A percentile compares a stretch with the other conserved stretches of the same genome.
phyloP scores from a whole-genome alignment of 2,888 invertebrate species.

The Oscheius onirici region DNA sequence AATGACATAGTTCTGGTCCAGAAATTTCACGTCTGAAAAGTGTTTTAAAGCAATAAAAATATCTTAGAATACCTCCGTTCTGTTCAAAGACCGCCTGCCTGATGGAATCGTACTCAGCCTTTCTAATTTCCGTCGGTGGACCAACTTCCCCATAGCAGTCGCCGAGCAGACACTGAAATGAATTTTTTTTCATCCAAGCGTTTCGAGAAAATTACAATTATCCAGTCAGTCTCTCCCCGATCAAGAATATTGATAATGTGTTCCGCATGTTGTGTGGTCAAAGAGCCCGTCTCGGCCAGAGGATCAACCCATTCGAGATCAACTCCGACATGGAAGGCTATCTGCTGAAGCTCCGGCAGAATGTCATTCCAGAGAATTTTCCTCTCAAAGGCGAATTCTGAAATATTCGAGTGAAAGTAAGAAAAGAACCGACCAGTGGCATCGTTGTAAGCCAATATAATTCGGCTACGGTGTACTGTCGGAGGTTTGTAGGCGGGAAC shows the following conservation, averaged over 20 bases:
- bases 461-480: slow-evolving; percentile 14
- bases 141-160: slow-evolving; percentile 73
- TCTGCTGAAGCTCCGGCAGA: slow-evolving; percentile 70
- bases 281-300: slow-evolving; percentile 39
- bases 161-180: slow-evolving; percentile 72
- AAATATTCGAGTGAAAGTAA: slow-evolving; percentile 18
- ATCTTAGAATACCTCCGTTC: slow-evolving; percentile 57
- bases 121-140: slow-evolving; percentile 72
- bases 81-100: slow-evolving; percentile 69
- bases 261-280: slow-evolving; percentile 39
- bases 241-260: slow-evolving; percentile 37
- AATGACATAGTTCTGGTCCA: slow-evolving; percentile 73
- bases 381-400: slow-evolving; percentile 68
- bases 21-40: slow-evolving; percentile 68
- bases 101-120: slow-evolving; percentile 72
- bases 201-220: slow-evolving; percentile 41
- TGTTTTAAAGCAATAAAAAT: slow-evolving; percentile 17
- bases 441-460: slow-evolving; percentile 22
- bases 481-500: background rate
- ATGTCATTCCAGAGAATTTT: slow-evolving; percentile 61
- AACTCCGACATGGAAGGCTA: slow-evolving; percentile 70
- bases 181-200: background rate
- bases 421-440: background rate
- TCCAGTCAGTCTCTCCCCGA: slow-evolving; percentile 37
- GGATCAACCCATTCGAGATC: slow-evolving; percentile 69